Evolutionary conservation across 1,140 invertebrate species (phyloP), one percentile per base, ranked within the genome.

Genomic region (Drosophila kurseongensis): DNA sequence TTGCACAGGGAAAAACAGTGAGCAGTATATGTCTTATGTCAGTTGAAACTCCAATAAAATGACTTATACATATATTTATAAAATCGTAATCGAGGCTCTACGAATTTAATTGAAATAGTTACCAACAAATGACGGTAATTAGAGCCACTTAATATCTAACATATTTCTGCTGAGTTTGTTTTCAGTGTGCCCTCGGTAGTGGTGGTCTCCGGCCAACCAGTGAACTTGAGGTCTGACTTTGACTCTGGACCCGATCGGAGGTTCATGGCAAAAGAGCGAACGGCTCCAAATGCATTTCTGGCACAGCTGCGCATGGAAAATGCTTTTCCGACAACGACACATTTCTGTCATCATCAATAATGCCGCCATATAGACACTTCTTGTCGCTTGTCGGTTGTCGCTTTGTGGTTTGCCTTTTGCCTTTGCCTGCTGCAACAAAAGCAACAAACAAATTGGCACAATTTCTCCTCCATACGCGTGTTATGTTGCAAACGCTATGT

Each of bases 271-370:
- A 29, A 23, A 42, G 47, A 56, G 60, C 36, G 59, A 51, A 35
- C 36, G 45, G 65, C 36, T 51, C 38, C 38, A 35, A 44, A 54
- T 68, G 65, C 47, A 44, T 40, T 40, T 59, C 35, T 54, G 54
- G 57, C 62, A 80, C 80, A 84, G 80, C 80, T 86, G 83, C 71
- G 58, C 62, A 60, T 68, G 69, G 73, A 84, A 74, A 78, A 79
- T 78, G 66, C 52, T 76, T 77, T 78, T 78, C 65, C 69, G 51
- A 62, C 63, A 58, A 81, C 71, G 83, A 89, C 83, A 89, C 84
- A 83, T 88, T 88, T 89, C 84, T 88, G 84, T 89, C 83, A 88
- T 80, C 83, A 88, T 86, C 83, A 86, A 86, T 86, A 86, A 86
- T 88, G 84, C 84, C 83, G 83, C 80, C 84, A 76, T 80, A 67